These are phyloP conservation scores for Pogoniulus pusillus DNA, from an alignment of 2,797 vertebrate species.

Conservation along the genomic window DNA sequence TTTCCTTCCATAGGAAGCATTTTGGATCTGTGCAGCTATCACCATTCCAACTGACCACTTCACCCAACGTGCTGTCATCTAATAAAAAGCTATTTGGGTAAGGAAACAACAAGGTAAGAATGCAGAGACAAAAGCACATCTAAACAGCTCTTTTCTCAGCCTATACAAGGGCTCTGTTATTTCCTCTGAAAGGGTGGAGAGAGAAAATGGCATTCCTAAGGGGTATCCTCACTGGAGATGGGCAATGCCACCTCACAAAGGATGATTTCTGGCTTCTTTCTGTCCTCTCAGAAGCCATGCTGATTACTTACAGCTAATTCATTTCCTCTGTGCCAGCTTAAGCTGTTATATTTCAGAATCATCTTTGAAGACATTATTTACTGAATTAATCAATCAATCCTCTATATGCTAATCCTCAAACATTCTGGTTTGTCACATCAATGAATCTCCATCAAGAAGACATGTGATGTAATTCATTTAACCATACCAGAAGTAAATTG, in stretches of 20 bases:
- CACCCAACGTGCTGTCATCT: neutral
- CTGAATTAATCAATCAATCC: conserved; percentile 68
- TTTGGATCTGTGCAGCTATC: neutral
- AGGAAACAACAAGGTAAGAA: neutral
- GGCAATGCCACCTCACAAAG: neutral
- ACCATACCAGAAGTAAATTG: conserved; percentile 43
- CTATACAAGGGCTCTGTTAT: neutral
- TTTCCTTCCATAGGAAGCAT: neutral
- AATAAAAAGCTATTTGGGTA: neutral
- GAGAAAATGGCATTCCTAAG: neutral
- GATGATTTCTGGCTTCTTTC: neutral
- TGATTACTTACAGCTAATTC: neutral
- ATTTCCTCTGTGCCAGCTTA: neutral
- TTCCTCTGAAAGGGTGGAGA: neutral
- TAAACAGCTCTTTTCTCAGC: neutral
- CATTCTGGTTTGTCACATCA: conserved; percentile 63
- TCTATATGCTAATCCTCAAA: conserved; percentile 59
- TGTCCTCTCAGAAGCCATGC: neutral
- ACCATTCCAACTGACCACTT: neutral
- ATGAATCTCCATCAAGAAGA: conserved; percentile 34
- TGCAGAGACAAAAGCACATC: neutral
- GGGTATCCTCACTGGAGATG: neutral
- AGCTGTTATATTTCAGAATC: conserved; percentile 10
- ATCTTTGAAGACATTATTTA: conserved; percentile 61
- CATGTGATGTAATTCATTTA: conserved; percentile 49